phyloP scores from a whole-genome alignment of 2,888 invertebrate genomes.

The Parelbella ahira region DNA sequence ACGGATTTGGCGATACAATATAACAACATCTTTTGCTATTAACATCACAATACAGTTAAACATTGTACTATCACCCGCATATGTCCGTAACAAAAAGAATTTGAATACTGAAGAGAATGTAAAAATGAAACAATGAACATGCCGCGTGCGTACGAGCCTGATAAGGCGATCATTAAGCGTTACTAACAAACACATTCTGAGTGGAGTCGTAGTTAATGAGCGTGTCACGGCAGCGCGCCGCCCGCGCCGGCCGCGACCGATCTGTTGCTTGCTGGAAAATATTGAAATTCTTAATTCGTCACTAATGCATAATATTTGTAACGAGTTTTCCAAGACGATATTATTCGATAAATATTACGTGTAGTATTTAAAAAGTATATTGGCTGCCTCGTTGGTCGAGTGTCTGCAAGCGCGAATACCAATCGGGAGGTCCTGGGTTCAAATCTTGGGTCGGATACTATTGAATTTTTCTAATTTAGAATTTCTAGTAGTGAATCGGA shows the following conservation, averaged over 20 bases:
- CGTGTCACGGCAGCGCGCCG: conserved; percentile 8
- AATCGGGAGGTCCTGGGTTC: too few relatives aligned
- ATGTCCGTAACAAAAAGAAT: not conserved
- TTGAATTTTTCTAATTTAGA: too few relatives aligned
- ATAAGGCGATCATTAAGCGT: conserved; percentile 17
- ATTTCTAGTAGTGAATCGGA: too few relatives aligned
- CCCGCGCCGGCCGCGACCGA: not conserved
- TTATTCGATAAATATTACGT: too few relatives aligned
- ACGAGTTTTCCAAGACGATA: too few relatives aligned
- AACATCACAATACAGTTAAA: not conserved
- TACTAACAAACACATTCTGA: conserved; percentile 15
- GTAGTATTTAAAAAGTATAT: too few relatives aligned
- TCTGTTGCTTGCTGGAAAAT: conserved; percentile 4
- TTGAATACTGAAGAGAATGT: conserved; percentile 3
- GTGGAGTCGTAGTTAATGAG: conserved; percentile 16
- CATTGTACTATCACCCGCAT: conserved; percentile 6
- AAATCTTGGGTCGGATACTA: too few relatives aligned
- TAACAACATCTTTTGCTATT: too few relatives aligned
- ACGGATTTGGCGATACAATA: too few relatives aligned
- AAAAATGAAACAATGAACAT: conserved; percentile 15
- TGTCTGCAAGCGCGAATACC: too few relatives aligned
- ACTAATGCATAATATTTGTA: too few relatives aligned
- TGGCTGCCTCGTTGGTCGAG: too few relatives aligned
- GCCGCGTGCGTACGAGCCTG: conserved; percentile 3
- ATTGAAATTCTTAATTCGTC: conserved; percentile 5